These are phyloP conservation scores for Prostheceraeus crozeri DNA, from an alignment of 2,888 invertebrate genomes.

Conservation along the genomic window DNA sequence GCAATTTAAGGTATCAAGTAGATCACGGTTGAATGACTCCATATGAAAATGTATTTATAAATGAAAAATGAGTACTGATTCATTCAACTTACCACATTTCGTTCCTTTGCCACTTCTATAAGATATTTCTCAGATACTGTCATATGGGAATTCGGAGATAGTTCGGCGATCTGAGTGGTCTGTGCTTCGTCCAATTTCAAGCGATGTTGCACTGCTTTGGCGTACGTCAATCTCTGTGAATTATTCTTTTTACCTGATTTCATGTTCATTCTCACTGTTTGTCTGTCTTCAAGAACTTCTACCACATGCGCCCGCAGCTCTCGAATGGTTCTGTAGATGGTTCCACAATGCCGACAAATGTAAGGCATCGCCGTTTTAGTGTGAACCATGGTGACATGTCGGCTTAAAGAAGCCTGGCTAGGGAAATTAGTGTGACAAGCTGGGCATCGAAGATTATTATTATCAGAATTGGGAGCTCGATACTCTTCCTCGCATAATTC, in stretches of 20 bases:
- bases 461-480: no score
- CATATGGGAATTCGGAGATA: background rate
- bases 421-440: slow-evolving; percentile 21
- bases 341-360: slow-evolving; percentile 28
- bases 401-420: slow-evolving; percentile 30
- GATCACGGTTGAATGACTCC: no score
- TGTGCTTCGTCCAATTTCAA: background rate
- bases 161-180: slow-evolving; percentile 11
- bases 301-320: slow-evolving; percentile 26
- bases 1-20: no score
- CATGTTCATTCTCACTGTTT: background rate
- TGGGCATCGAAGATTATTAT: slow-evolving; percentile 5
- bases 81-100: no score
- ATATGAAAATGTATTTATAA: no score
- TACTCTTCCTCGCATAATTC: no score
- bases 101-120: slow-evolving; percentile 21
- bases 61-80: no score
- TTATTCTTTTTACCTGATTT: background rate
- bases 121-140: slow-evolving; percentile 16
- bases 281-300: slow-evolving; percentile 15
- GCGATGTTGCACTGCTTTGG: no score
- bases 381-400: slow-evolving; percentile 29
- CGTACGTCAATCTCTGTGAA: no score
- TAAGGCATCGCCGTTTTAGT: slow-evolving; percentile 20
- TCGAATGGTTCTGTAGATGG: slow-evolving; percentile 29